These are phyloP conservation scores for Oligia fasciuncula DNA, from an alignment of 2,888 invertebrate genomes.

Conservation along the genomic window DNA sequence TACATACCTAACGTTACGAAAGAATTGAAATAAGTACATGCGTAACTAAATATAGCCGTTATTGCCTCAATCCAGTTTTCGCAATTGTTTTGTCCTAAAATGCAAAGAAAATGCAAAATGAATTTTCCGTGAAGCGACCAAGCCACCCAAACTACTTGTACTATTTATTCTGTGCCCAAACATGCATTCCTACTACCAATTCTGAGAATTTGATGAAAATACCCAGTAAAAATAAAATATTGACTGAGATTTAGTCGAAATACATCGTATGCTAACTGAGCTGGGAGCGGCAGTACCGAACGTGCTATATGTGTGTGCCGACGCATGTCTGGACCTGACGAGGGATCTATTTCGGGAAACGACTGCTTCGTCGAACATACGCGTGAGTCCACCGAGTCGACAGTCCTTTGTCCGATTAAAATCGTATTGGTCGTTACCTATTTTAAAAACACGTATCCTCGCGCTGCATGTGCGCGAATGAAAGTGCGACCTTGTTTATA, in stretches of 20 bases:
- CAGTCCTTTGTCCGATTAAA: conserved; percentile 88
- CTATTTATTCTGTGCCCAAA: conserved; percentile 32
- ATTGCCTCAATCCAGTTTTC: conserved; percentile 1
- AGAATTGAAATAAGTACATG: conserved; percentile 20
- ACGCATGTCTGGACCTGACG: conserved; percentile 85
- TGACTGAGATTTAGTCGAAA: conserved; percentile 79
- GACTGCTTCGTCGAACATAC: conserved; percentile 77
- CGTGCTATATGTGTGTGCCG: conserved; percentile 74
- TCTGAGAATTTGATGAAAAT: conserved; percentile 73
- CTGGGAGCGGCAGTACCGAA: conserved; percentile 72
- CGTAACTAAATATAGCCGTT: conserved; percentile 15
- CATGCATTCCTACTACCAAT: conserved; percentile 61
- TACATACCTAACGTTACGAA: conserved; percentile 33
- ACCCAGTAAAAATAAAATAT: conserved; percentile 85
- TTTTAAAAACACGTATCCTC: conserved; percentile 79
- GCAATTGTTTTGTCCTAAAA: conserved; percentile 2
- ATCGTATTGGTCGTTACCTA: conserved; percentile 81
- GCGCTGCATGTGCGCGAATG: conserved; percentile 74
- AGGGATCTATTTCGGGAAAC: conserved; percentile 85
- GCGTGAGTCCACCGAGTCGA: conserved; percentile 79
- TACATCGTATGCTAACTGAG: conserved; percentile 49
- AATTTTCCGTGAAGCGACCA: conserved; percentile 35
- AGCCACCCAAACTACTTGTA: conserved; percentile 48
- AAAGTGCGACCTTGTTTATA: conserved; percentile 82
- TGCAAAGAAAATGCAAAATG: neutral